Evolutionary conservation across 1,140 invertebrate genomes (phyloP), one percentile per base, ranked within the genome.

Genomic region (Heterodera carotae): DNA sequence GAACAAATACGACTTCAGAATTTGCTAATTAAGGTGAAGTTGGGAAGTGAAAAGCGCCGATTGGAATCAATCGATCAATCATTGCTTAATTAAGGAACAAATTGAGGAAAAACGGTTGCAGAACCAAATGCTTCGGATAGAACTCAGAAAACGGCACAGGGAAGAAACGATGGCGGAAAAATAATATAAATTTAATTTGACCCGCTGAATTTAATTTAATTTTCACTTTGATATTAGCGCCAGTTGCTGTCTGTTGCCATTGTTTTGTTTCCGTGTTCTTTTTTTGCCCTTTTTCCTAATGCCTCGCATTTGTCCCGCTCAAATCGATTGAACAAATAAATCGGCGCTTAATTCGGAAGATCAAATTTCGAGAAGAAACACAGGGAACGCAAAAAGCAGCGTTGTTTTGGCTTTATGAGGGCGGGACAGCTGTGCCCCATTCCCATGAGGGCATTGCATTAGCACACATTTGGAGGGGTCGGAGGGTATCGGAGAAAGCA

Each of bases 21-120:
- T 43, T 43, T 59, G 59, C 31, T 74, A 2, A 18, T 74, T 25
- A 22, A 74, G n/a, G 71, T 62, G 62, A 66, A 34, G n/a, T 56
- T 56, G 15, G 48, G 48, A 18, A 22, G 18, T n/a, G n/a, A n/a
- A n/a, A n/a, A 53, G 18, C 48, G 18, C 10, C 3, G n/a, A n/a
- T n/a, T n/a, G n/a, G n/a, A n/a, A n/a, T n/a, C n/a, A 53, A 53
- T 8, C 10, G 18, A 53, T 15, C 22, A 22, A 22, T 22, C 22
- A 62, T 62, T n/a, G 22, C 1, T 12, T 64, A n/a, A n/a, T 74
- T 74, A 18, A 74, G 71, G 71, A 74, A 15, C 71, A 74, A 25
- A 74, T 74, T 43, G 71, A 74, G 27, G 71, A 74, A 36, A 74
- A 74, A 25, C 71, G 71, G 25, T 15, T 74, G 25, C 71, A 74